Evolutionary conservation across 2,113 vertebrate species (phyloP).

Genomic region (Condylura cristata): DNA sequence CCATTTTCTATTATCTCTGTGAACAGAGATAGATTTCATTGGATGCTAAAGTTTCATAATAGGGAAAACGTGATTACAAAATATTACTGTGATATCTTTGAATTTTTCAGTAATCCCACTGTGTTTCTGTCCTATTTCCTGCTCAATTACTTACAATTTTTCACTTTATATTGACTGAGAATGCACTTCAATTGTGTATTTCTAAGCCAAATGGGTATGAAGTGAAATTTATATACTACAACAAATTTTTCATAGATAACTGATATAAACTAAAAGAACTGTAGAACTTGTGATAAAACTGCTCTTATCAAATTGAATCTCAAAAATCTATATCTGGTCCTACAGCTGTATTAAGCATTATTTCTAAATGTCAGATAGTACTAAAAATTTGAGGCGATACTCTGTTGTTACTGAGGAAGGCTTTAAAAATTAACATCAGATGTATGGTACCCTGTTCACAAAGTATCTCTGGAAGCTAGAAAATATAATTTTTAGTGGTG

Average conservation of each 20-base stretch:
- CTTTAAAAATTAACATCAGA: slow-evolving; percentile 43
- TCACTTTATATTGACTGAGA: not conserved
- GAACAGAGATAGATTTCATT: not conserved
- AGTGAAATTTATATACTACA: slow-evolving; percentile 18
- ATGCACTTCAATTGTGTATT: not conserved
- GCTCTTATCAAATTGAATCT: slow-evolving; percentile 61
- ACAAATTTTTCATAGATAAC: not conserved
- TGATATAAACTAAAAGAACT: not conserved
- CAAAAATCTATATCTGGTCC: slow-evolving; percentile 16
- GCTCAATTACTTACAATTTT: not conserved
- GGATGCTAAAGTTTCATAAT: not conserved
- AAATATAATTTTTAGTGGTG: not conserved
- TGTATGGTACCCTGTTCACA: slow-evolving; percentile 36
- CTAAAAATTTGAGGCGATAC: slow-evolving; percentile 48
- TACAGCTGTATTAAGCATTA: slow-evolving; percentile 4
- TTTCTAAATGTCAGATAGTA: not conserved
- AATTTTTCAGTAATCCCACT: not conserved
- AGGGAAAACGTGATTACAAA: not conserved
- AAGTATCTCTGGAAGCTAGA: not conserved
- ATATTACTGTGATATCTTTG: not conserved
- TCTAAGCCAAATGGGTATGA: not conserved
- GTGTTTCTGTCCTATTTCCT: not conserved
- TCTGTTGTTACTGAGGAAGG: slow-evolving; percentile 30
- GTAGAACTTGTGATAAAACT: not conserved
- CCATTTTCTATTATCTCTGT: not conserved